Evolutionary conservation across 2,797 vertebrate genomes (phyloP).

Genomic region (Alosa sapidissima): DNA sequence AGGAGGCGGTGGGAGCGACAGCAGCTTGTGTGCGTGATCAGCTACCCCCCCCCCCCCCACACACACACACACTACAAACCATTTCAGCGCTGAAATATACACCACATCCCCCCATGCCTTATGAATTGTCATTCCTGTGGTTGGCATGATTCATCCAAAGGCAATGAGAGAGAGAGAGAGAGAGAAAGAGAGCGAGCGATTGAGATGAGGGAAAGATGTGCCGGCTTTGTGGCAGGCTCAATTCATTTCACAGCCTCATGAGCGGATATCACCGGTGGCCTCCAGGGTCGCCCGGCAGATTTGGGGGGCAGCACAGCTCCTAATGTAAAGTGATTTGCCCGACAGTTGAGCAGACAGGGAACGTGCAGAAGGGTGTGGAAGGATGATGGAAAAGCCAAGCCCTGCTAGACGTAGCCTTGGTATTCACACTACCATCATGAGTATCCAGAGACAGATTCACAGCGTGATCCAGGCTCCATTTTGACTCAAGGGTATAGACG

Average conservation of each 20-base stretch:
- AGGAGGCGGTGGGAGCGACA: background rate
- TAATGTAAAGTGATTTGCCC: conserved; percentile 2
- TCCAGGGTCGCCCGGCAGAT: conserved; percentile 38
- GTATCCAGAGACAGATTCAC: background rate
- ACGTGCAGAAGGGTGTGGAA: background rate
- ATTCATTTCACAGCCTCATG: background rate
- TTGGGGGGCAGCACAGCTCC: background rate
- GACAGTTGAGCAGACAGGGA: background rate
- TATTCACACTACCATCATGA: background rate
- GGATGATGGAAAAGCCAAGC: background rate
- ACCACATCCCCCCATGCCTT: background rate
- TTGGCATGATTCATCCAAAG: background rate
- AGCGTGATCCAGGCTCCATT: too few relatives aligned
- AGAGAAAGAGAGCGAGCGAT: background rate
- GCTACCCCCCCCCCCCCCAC: background rate
- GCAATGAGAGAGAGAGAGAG: background rate
- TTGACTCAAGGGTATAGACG: background rate
- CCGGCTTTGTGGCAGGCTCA: background rate
- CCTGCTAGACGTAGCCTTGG: background rate
- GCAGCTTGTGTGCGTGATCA: background rate
- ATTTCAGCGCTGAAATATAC: background rate
- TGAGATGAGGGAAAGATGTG: background rate
- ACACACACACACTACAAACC: background rate
- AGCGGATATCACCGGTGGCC: conserved; percentile 6
- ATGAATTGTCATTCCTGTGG: background rate